Evolutionary conservation across 1,140 invertebrate species (phyloP).

Genomic region (Trypoxylus dichotomus): DNA sequence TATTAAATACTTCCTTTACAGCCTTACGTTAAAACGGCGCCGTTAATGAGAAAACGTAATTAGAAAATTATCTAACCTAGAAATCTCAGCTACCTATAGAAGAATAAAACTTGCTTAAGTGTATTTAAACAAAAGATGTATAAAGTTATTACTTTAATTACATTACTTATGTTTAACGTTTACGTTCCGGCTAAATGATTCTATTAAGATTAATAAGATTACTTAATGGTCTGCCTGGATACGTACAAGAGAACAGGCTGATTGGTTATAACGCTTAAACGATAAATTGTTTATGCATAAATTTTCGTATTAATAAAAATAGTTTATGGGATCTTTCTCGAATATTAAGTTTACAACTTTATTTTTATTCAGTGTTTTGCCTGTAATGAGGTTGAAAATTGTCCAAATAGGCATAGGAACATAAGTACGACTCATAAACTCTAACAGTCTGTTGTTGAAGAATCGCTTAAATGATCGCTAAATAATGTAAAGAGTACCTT

Average conservation of each 20-base stretch:
- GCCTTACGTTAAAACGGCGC: not conserved
- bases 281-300: too few relatives aligned
- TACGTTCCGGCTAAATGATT: not conserved
- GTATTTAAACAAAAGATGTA: not conserved
- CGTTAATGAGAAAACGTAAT: constrained; percentile 14
- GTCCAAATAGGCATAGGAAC: too few relatives aligned
- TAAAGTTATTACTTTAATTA: not conserved
- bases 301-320: too few relatives aligned
- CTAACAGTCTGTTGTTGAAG: too few relatives aligned
- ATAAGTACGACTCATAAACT: too few relatives aligned
- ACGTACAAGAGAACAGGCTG: not conserved
- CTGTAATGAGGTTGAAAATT: too few relatives aligned
- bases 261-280: too few relatives aligned
- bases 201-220: not conserved
- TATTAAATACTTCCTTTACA: constrained; percentile 12
- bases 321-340: too few relatives aligned
- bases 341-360: too few relatives aligned
- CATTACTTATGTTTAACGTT: not conserved
- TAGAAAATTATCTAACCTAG: constrained; percentile 10
- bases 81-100: not conserved
- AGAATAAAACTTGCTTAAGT: not conserved
- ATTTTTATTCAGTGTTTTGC: too few relatives aligned
- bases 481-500: too few relatives aligned
- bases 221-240: not conserved
- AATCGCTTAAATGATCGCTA: too few relatives aligned